These are phyloP conservation scores for Hipparchia sbordonii DNA, from an alignment of 2,888 invertebrate genomes.

Conservation along the genomic window DNA sequence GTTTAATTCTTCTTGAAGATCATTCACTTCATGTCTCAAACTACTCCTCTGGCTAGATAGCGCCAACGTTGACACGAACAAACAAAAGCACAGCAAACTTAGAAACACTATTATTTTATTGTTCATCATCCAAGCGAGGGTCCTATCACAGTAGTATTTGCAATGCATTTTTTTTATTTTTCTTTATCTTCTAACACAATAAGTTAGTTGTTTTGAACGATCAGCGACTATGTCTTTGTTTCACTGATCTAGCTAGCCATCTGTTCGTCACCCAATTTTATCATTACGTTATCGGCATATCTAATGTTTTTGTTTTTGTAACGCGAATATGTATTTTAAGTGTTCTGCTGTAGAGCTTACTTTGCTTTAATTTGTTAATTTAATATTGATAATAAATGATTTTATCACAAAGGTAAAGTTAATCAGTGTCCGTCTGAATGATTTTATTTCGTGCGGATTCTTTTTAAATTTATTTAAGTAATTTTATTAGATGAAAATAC, in stretches of 20 bases:
- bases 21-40: slow-evolving; percentile 48
- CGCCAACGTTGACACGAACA: slow-evolving; percentile 67
- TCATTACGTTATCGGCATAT: slow-evolving; percentile 8
- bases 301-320: background rate
- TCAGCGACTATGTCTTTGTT: background rate
- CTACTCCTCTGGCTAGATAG: slow-evolving; percentile 64
- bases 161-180: slow-evolving; percentile 43
- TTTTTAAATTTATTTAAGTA: too few species aligned
- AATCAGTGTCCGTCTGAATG: background rate
- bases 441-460: background rate
- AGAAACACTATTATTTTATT: slow-evolving; percentile 72
- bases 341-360: background rate
- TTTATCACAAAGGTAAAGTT: background rate
- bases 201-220: background rate
- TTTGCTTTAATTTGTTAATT: background rate
- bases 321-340: background rate
- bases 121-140: slow-evolving; percentile 63
- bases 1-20: slow-evolving; percentile 40
- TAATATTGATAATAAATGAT: background rate
- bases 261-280: slow-evolving; percentile 8
- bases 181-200: background rate
- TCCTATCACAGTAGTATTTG: slow-evolving; percentile 59
- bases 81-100: slow-evolving; percentile 60
- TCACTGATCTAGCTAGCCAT: background rate
- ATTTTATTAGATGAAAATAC: too few species aligned